Percentiles rank a stretch among this genome's conserved stretches.
Conservation (phyloP, 2,113 vertebrate genomes). For the Tragelaphus scriptus region DNA sequence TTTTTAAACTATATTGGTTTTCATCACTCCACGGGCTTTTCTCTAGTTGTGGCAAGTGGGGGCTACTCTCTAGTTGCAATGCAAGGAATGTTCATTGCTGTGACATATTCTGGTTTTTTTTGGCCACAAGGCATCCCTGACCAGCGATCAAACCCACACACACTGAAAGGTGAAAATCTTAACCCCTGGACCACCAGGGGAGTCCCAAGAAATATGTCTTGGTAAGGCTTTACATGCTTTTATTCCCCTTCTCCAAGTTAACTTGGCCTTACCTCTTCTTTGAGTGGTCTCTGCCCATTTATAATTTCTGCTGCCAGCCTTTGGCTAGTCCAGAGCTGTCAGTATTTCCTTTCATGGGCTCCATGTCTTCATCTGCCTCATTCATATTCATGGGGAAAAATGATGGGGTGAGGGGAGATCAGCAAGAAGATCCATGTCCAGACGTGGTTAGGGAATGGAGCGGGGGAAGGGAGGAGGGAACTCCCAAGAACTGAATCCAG, state of each 20-base stretch:
- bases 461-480: neutral
- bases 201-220: neutral
- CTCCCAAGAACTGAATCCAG: neutral
- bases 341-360: neutral
- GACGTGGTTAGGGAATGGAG: neutral
- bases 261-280: neutral
- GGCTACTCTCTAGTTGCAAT: neutral
- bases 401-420: accelerated
- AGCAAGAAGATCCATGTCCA: neutral
- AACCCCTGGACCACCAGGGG: neutral
- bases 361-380: neutral
- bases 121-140: neutral
- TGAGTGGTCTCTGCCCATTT: neutral
- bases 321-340: neutral
- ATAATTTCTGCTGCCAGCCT: neutral
- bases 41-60: neutral
- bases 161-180: neutral
- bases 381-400: neutral
- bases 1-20: neutral
- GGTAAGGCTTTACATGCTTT: neutral
- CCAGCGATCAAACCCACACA: neutral
- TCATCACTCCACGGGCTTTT: neutral
- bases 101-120: neutral
- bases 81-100: neutral
- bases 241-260: neutral